A percentile compares a stretch with the other conserved stretches of the same genome.
These are phyloP conservation scores for Campoplex nolae DNA, from an alignment of 2,888 invertebrate genomes.

Conservation along the genomic window DNA sequence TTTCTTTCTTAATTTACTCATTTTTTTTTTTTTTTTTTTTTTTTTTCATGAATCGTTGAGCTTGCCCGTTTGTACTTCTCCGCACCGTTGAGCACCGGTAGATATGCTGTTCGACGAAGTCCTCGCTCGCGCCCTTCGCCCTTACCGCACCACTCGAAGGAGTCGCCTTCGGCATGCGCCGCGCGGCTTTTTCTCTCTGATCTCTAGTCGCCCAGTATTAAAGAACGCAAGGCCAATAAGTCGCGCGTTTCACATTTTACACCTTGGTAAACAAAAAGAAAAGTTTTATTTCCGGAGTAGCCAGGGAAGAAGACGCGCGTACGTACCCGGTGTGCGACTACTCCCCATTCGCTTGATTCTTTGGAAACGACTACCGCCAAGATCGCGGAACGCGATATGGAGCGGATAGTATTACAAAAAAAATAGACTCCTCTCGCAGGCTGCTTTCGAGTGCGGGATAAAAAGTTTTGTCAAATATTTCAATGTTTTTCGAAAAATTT, in stretches of 20 bases:
- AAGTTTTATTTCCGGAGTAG: constrained; percentile 69
- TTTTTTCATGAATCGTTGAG: not conserved
- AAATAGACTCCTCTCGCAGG: not conserved
- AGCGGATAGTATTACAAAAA: constrained; percentile 11
- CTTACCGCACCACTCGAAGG: constrained; percentile 26
- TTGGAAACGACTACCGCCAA: not conserved
- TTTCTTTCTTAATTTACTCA: constrained; percentile 6
- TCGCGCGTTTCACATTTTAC: constrained; percentile 74
- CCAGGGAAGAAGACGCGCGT: constrained; percentile 21
- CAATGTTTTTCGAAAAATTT: not conserved
- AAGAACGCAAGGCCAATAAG: constrained; percentile 52
- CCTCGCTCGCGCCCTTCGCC: constrained; percentile 34
- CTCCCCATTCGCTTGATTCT: not conserved
- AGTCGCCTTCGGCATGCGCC: constrained; percentile 15
- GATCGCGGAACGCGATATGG: not conserved
- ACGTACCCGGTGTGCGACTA: not conserved
- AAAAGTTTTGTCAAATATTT: not conserved
- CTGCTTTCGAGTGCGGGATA: not conserved
- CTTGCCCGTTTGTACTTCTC: constrained; percentile 19
- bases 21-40: not conserved
- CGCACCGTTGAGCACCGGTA: constrained; percentile 54
- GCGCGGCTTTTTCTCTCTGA: constrained; percentile 66
- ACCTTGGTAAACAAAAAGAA: constrained; percentile 69
- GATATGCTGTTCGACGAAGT: constrained; percentile 44
- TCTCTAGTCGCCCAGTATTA: constrained; percentile 56